These are phyloP conservation scores for Melieria crassipennis DNA, from an alignment of 2,888 invertebrate genomes.

Conservation along the genomic window DNA sequence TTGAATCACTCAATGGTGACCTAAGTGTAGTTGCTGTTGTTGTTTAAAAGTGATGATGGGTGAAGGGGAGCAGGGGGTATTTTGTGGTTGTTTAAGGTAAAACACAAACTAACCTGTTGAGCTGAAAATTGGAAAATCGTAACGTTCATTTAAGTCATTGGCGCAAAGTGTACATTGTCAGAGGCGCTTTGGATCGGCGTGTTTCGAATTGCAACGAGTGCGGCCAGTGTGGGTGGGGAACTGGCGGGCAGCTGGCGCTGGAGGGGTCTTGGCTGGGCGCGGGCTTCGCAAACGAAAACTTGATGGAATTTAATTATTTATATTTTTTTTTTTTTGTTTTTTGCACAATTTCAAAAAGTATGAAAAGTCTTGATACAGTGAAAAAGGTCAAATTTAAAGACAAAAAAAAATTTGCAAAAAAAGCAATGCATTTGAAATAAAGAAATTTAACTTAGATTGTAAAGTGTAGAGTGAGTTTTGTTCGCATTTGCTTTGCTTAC, in stretches of 20 bases:
- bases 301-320: slow-evolving; percentile 3
- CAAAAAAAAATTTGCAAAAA: slow-evolving; percentile 29
- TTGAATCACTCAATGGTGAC: no score
- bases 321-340: slow-evolving; percentile 19
- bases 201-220: neutral
- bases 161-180: slow-evolving; percentile 1
- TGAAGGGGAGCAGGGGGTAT: no score
- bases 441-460: slow-evolving; percentile 28
- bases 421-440: no score
- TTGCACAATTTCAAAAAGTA: slow-evolving; percentile 33
- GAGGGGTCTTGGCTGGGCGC: slow-evolving; percentile 16
- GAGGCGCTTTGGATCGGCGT: neutral
- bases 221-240: no score
- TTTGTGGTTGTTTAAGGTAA: neutral
- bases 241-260: neutral
- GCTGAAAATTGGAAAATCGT: slow-evolving; percentile 53
- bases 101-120: slow-evolving; percentile 61
- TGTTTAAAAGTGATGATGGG: no score
- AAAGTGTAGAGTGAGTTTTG: no score
- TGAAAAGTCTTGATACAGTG: slow-evolving; percentile 20
- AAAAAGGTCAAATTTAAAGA: slow-evolving; percentile 22
- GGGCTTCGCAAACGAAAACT: slow-evolving; percentile 21
- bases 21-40: no score
- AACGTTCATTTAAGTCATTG: slow-evolving; percentile 27
- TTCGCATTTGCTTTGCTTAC: slow-evolving; percentile 8